Percentiles rank a stretch among this genome's conserved stretches.
Evolutionary conservation across 1,140 invertebrate genomes (phyloP).

Genomic region (Oryctes rhinoceros): DNA sequence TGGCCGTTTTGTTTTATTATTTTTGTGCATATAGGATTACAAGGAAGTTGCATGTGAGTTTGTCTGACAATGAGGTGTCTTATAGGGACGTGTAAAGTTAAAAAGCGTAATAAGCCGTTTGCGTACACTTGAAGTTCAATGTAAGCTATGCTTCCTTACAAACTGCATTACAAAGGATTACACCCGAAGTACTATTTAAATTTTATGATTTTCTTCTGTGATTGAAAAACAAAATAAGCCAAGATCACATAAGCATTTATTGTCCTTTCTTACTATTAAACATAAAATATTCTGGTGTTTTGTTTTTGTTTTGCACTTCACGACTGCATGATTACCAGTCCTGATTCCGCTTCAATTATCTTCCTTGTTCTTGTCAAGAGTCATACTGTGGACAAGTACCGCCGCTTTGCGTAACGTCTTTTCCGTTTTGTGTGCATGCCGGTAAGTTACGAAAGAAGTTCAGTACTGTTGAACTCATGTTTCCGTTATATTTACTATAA

Average conservation of each 20-base stretch:
- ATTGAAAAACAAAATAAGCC: too few relatives aligned
- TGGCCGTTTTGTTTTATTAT: conserved; percentile 40
- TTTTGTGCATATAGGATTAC: conserved; percentile 40
- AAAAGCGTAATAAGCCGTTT: neutral
- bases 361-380: neutral
- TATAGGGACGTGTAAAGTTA: conserved; percentile 14
- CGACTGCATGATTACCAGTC: neutral
- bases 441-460: too few relatives aligned
- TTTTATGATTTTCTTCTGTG: too few relatives aligned
- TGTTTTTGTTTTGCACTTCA: neutral
- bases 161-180: neutral
- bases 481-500: too few relatives aligned
- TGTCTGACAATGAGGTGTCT: neutral
- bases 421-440: too few relatives aligned
- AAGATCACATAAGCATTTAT: too few relatives aligned
- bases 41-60: conserved; percentile 25
- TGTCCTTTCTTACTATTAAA: too few relatives aligned
- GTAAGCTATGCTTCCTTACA: too few relatives aligned
- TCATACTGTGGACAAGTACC: neutral
- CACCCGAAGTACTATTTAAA: too few relatives aligned
- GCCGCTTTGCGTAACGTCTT: too few relatives aligned
- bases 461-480: too few relatives aligned
- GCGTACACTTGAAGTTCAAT: neutral
- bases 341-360: neutral
- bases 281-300: too few relatives aligned